Percentiles rank a stretch among this genome's conserved stretches.
phyloP scores from a whole-genome alignment of 2,113 vertebrate species.

The Thermophis baileyi region DNA sequence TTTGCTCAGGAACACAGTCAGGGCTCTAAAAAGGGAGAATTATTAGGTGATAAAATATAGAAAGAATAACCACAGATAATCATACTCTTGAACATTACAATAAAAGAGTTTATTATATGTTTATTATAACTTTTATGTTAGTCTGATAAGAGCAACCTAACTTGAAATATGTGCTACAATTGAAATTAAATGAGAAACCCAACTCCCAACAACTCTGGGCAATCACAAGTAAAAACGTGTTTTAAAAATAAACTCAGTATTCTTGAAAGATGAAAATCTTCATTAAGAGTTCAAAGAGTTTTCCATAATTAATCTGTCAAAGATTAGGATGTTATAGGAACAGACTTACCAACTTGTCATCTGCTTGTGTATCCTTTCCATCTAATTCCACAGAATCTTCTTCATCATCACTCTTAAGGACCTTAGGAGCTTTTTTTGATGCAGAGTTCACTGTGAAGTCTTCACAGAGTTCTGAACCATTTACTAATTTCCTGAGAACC shows the following conservation, averaged over 20 bases:
- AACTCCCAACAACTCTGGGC: background rate
- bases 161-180: background rate
- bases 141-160: background rate
- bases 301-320: background rate
- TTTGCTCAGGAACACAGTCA: background rate
- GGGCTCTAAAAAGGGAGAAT: conserved; percentile 25
- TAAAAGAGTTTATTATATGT: too few species aligned
- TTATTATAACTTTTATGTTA: background rate
- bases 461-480: conserved; percentile 45
- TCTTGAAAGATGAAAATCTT: background rate
- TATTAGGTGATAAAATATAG: background rate
- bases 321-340: background rate
- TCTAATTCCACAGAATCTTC: conserved; percentile 38
- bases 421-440: conserved; percentile 60
- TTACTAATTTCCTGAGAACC: conserved; percentile 43
- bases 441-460: conserved; percentile 75
- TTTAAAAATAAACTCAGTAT: background rate
- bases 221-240: background rate
- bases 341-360: background rate
- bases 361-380: background rate
- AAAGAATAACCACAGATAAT: background rate
- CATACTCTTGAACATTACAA: background rate
- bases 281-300: background rate
- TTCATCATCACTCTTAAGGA: conserved; percentile 79
- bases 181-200: background rate